A percentile compares a stretch with the other conserved stretches of the same genome.
These are phyloP conservation scores for Nebria ingens DNA, from an alignment of 1,140 invertebrate genomes.

Conservation along the genomic window DNA sequence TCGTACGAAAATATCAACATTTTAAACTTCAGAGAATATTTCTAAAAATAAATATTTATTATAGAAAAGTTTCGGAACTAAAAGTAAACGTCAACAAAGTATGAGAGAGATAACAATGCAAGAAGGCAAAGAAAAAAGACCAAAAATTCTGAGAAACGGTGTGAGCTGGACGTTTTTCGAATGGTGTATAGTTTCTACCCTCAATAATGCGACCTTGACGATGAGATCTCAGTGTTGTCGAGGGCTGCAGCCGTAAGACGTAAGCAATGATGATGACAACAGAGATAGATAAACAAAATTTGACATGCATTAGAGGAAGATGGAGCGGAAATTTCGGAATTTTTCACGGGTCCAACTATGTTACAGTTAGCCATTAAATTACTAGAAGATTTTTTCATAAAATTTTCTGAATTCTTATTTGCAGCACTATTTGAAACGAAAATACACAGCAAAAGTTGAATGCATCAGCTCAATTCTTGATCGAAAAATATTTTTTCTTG, in stretches of 20 bases:
- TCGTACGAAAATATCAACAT: too few species aligned
- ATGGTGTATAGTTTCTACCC: background rate
- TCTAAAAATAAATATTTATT: too few species aligned
- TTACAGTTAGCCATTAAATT: constrained; percentile 4
- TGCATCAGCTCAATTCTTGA: background rate
- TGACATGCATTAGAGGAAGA: background rate
- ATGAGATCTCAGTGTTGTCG: background rate
- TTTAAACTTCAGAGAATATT: too few species aligned
- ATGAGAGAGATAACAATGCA: too few species aligned
- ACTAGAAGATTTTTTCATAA: background rate
- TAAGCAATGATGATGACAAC: constrained; percentile 1
- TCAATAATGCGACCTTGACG: background rate
- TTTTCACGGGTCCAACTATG: background rate
- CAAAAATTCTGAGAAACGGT: background rate
- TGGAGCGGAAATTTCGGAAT: background rate
- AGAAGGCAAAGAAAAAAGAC: too few species aligned
- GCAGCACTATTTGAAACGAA: background rate
- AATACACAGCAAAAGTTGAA: background rate
- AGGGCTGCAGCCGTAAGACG: background rate
- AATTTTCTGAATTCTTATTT: background rate
- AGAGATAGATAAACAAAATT: background rate
- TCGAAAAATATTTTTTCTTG: background rate
- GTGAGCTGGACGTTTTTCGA: background rate
- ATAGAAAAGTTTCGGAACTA: too few species aligned
- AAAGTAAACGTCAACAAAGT: too few species aligned